Base-by-base conservation (phyloP, 1,140 invertebrate species). In the Carposina sasakii region DNA sequence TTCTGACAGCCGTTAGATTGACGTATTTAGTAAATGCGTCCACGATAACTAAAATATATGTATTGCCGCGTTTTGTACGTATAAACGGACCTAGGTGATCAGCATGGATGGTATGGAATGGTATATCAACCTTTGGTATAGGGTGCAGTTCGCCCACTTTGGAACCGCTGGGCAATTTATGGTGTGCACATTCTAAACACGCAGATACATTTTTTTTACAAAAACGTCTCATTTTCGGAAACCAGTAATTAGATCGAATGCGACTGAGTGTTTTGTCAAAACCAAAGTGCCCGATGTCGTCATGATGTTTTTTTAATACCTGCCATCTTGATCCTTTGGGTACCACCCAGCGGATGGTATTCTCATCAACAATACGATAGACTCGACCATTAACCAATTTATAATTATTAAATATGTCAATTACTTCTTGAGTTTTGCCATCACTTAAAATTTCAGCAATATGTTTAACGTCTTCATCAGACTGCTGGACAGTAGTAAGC, bases 401-500 rank as follows among this genome's bases (percentile, higher is more conserved):
- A 52, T 52, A 45, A 31, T 46, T 52, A n/a, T 37, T 61, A 10
- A 46, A 8, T 44, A 54, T 45, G 13, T 64, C 52, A 3, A 13
- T 12, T 13, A 50, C 15, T 48, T 43, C 12, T 31, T 24, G 15
- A 5, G 23, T 36, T 33, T 54, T 15, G 9, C 47, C 15, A 36
- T 43, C 26, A 50, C 16, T 31, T 51, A 51, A 5, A 56, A 51
- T 28, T 47, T 52, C 48, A 36, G 57, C 56, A 1, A 63, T 46
- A 20, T 10, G 20, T 48, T 34, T 16, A 53, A 51, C 33, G 46
- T 57, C 34, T 15, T 34, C 13, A 22, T 57, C 55, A 41, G 48
- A 24, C 17, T 39, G 22, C 31, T 71, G 63, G 2, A 55, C 60
- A n/a, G 47, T 54, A n/a, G 58, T 23, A 16, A 64, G 22, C 60